phyloP scores from a whole-genome alignment of 2,113 vertebrate species.

The Sinocyclocheilus anophthalmus region DNA sequence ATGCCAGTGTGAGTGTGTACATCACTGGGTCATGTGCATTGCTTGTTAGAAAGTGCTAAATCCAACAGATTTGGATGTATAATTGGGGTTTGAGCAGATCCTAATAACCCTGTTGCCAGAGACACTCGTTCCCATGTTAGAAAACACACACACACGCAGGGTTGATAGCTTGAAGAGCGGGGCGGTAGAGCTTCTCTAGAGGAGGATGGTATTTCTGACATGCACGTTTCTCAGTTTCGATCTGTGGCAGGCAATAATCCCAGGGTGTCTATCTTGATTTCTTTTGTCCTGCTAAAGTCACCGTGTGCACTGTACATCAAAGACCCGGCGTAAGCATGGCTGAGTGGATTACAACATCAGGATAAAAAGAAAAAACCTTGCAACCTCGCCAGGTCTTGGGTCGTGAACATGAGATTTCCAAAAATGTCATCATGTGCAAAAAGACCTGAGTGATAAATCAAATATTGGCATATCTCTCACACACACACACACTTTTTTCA shows the following conservation, averaged over 20 bases:
- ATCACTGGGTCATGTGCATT: constrained; percentile 1
- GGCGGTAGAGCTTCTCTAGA: background rate
- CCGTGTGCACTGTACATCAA: constrained; percentile 37
- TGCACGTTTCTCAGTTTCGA: background rate
- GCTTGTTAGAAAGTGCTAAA: constrained; percentile 13
- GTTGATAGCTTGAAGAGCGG: background rate
- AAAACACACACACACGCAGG: background rate
- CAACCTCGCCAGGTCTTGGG: constrained; percentile 2
- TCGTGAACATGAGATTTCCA: constrained; percentile 1
- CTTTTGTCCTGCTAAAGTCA: constrained; percentile 18
- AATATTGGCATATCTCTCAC: background rate
- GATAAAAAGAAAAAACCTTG: background rate
- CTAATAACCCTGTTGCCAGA: constrained; percentile 43
- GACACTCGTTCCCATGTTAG: background rate
- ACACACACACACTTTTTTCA: background rate
- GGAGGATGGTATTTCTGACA: constrained; percentile 38
- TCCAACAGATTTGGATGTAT: constrained; percentile 34
- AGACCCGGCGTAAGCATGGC: constrained; percentile 33
- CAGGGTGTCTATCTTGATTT: constrained; percentile 34
- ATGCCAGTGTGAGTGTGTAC: background rate
- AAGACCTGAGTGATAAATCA: background rate
- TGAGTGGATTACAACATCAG: constrained; percentile 43
- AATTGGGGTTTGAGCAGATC: constrained; percentile 38
- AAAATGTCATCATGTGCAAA: constrained; percentile 12
- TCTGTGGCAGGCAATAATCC: constrained; percentile 35